Evolutionary conservation across 2,888 invertebrate species (phyloP), one percentile per base, ranked within the genome.

Genomic region (Diarsia dahlii): DNA sequence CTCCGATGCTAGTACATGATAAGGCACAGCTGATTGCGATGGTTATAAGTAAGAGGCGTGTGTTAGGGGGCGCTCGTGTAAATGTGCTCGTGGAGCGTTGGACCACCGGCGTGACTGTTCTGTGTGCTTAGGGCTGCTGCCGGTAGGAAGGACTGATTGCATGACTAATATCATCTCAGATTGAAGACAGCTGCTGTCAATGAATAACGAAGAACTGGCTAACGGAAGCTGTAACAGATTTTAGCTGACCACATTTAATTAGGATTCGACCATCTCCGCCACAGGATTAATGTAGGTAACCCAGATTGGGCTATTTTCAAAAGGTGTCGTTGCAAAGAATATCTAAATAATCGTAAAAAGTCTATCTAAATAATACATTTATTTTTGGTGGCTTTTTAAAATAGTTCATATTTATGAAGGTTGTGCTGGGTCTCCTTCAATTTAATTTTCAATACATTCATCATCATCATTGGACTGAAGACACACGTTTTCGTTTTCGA

Each of bases 21-120:
- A 81, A 71, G 58, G 18, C n/a, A 23, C 66, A 67, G 75, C 85
- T 84, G 78, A 84, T 63, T 68, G 3, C 84, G 82, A 87, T 78
- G 86, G 86, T 86, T 83, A 81, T 84, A 82, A 77, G 64, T 70
- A 76, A 64, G 13, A 56, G 69, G 46, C 76, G 71, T 62, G 75
- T 78, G 84, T 79, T 83, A 80, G 77, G 81, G 87, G 88, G 81
- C 87, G 74, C 74, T 74, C 88, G 87, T 87, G 87, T 88, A 84
- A 87, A 87, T 87, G 88, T 81, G 75, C 52, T 84, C 80, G 80
- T 86, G 87, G 50, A 78, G 76, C 63, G 60, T 46, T 60, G 62
- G 87, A 87, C 87, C 88, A 87, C 87, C 87, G 63, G 80, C 87
- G 88, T 86, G 82, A 84, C 81, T 81, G 28, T n/a, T 15, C 34